phyloP scores from a whole-genome alignment of 2,113 vertebrate genomes.

The Myrmecophaga tridactyla region DNA sequence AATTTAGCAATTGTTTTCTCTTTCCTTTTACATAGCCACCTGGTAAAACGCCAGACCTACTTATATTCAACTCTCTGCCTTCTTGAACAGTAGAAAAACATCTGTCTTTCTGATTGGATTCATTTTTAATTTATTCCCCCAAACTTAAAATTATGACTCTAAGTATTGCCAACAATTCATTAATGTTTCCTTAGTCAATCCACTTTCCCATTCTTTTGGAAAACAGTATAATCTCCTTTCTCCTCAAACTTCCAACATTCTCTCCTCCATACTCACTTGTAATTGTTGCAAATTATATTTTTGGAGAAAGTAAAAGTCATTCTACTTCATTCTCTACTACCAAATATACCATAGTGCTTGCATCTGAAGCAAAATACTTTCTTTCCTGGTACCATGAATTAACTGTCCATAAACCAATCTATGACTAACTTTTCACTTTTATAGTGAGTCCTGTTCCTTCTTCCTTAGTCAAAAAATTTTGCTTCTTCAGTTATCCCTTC shows the following conservation, averaged over 20 bases:
- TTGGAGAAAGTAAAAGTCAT: background rate
- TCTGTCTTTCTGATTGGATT: background rate
- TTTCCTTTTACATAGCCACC: background rate
- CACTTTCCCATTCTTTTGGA: background rate
- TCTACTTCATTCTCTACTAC: background rate
- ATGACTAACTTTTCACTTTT: background rate
- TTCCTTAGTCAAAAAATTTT: background rate
- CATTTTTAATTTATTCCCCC: background rate
- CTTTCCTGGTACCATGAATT: background rate
- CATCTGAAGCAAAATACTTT: background rate
- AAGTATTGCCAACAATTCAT: background rate
- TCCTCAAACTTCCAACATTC: background rate
- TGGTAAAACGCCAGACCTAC: too few species aligned
- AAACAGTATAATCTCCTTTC: background rate
- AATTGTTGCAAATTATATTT: background rate
- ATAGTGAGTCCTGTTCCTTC: background rate
- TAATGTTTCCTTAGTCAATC: background rate
- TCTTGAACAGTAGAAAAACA: rapidly evolving
- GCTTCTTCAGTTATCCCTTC: background rate
- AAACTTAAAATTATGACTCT: rapidly evolving
- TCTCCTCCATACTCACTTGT: background rate
- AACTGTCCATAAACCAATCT: background rate
- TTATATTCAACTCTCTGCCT: background rate
- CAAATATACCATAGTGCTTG: background rate
- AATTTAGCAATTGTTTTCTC: too few species aligned